Evolutionary conservation across 1,140 invertebrate genomes (phyloP).

Genomic region (Argopecten irradians): DNA sequence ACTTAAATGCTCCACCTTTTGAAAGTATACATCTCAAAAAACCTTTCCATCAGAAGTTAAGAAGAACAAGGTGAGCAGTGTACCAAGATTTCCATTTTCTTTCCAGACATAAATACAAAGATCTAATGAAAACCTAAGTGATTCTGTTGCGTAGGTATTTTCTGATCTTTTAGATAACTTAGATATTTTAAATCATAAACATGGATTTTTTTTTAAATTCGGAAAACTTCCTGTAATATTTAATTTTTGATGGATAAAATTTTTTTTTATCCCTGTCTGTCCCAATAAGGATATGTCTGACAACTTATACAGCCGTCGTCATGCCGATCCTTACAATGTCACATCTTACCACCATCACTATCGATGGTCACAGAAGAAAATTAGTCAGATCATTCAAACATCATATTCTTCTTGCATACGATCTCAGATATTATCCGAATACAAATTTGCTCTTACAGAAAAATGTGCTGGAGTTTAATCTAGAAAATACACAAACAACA

Average conservation of each 20-base stretch:
- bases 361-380: neutral
- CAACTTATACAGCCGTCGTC: neutral
- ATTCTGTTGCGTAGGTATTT: neutral
- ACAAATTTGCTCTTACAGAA: neutral
- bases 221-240: no score
- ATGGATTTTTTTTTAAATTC: neutral
- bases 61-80: no score
- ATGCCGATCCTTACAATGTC: neutral
- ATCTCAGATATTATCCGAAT: neutral
- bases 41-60: no score
- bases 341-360: neutral
- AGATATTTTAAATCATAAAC: neutral
- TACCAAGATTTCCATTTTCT: no score
- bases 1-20: no score
- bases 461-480: no score
- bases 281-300: conserved; percentile 6
- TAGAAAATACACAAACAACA: no score
- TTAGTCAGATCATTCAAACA: neutral
- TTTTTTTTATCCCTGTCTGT: no score
- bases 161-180: neutral
- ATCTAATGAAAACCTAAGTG: no score
- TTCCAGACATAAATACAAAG: no score
- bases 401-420: neutral
- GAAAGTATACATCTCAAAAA: no score
- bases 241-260: no score